phyloP scores from a whole-genome alignment of 2,113 vertebrate species.

The Vulpes lagopus region DNA sequence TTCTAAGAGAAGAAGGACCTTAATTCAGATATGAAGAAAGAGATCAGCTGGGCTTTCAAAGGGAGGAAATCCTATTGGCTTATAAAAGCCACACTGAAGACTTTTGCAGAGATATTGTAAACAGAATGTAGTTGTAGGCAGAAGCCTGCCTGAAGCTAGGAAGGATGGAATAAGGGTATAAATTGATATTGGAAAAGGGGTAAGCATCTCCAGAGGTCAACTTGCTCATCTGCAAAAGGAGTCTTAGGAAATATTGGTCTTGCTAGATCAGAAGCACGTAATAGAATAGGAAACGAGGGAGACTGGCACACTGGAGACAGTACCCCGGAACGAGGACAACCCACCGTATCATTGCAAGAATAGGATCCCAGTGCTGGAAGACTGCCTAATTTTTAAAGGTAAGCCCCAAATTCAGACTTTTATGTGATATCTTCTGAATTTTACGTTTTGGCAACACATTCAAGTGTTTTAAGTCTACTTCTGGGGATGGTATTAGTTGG shows the following conservation, averaged over 20 bases:
- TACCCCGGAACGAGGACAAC: fast-evolving
- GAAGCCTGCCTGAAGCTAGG: background rate
- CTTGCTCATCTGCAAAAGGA: background rate
- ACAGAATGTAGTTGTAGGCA: fast-evolving
- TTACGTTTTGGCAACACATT: background rate
- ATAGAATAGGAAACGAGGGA: background rate
- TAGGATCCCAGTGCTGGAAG: background rate
- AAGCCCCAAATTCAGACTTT: background rate
- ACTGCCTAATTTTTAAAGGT: background rate
- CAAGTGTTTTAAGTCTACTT: background rate
- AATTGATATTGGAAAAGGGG: background rate
- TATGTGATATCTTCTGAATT: background rate
- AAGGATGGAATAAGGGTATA: fast-evolving
- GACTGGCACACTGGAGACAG: background rate
- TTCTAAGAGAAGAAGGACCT: background rate
- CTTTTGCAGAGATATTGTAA: conserved; percentile 50
- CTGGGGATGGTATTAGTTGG: background rate
- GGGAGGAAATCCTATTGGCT: fast-evolving
- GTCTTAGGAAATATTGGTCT: background rate
- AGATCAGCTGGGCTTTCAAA: background rate
- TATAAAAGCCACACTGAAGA: background rate
- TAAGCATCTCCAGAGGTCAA: too few relatives aligned
- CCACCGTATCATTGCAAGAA: background rate
- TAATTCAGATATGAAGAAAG: conserved; percentile 4
- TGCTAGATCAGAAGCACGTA: background rate